Evolutionary conservation across 1,140 invertebrate genomes (phyloP), one percentile per base, ranked within the genome.

Genomic region (Ceratosolen fusciceps): DNA sequence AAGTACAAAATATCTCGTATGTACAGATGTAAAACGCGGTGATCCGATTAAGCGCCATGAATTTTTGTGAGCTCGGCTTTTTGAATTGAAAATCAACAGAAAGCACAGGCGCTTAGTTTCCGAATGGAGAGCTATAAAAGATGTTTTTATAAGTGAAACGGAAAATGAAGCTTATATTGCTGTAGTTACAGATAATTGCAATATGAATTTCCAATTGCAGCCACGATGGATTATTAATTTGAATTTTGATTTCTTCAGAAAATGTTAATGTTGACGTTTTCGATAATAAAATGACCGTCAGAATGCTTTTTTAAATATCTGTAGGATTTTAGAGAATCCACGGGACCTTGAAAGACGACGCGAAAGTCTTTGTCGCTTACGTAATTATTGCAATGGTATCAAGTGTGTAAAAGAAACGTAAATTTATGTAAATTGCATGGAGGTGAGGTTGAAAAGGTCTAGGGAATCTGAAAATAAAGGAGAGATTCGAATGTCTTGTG

Each of bases 191-290:
- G 54, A 58, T 60, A 58, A 60, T 74, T 74, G 52, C 58, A 60
- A 73, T 58, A 73, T 73, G 71, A 73, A 74, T 74, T 58, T 58
- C 52, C 56, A 74, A 74, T 73, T 73, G n/a, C 14, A 21, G 3
- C 54, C 3, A 5, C 19, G 3, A 54, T 4, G 54, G 0, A 72
- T 52, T 49, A 54, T 72, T 26, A 72, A 72, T 54, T 72, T 72
- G 54, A 72, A 72, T 72, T 43, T 12, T 43, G 12, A 43, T 12
- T 43, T 43, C 12, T 12, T 43, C 12, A 7, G 39, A 7, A 43
- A 43, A 7, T 43, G 39, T 12, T 43, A 12, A 43, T 43, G 5
- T 43, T 43, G 39, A 43, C 5, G 12, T 43, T 43, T 43, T 43
- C 12, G n/a, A n/a, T n/a, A n/a, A n/a, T n/a, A n/a, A n/a, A n/a